A percentile compares a stretch with the other conserved stretches of the same genome.
Evolutionary conservation across 2,113 vertebrate species (phyloP).

Genomic region (Ivindomyrus marchei): DNA sequence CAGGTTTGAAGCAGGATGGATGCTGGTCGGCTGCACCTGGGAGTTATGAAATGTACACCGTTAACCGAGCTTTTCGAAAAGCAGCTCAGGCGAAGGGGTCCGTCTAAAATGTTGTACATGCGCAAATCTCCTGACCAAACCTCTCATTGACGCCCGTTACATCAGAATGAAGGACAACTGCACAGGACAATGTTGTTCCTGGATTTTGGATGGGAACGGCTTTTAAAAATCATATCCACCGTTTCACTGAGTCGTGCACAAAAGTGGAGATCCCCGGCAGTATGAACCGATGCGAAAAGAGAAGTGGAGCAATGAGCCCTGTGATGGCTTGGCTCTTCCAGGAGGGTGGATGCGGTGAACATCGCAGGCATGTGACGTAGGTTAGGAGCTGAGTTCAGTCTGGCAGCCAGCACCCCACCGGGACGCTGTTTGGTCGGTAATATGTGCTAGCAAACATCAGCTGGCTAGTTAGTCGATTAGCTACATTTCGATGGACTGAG

Average conservation of each 20-base stretch:
- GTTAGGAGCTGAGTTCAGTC: constrained; percentile 22
- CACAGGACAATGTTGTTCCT: background rate
- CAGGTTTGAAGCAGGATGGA: background rate
- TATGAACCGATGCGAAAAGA: background rate
- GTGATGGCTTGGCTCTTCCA: background rate
- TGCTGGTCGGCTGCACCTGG: background rate
- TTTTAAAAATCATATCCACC: background rate
- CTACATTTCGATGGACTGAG: constrained; percentile 22
- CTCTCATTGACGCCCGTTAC: background rate
- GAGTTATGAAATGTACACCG: background rate
- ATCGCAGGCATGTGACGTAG: constrained; percentile 36
- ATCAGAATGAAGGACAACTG: background rate
- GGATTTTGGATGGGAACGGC: background rate
- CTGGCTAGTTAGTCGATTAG: background rate
- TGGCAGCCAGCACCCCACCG: background rate
- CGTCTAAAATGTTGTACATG: background rate
- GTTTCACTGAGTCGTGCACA: background rate
- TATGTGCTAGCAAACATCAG: constrained; percentile 21
- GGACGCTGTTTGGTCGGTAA: background rate
- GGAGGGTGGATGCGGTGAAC: constrained; percentile 10
- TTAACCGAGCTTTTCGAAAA: background rate
- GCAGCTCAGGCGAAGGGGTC: background rate
- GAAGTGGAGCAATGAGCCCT: background rate
- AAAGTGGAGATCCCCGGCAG: background rate
- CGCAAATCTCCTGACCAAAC: background rate